Evolutionary conservation across 2,888 invertebrate species (phyloP).

Genomic region (Cephus sareptanus): DNA sequence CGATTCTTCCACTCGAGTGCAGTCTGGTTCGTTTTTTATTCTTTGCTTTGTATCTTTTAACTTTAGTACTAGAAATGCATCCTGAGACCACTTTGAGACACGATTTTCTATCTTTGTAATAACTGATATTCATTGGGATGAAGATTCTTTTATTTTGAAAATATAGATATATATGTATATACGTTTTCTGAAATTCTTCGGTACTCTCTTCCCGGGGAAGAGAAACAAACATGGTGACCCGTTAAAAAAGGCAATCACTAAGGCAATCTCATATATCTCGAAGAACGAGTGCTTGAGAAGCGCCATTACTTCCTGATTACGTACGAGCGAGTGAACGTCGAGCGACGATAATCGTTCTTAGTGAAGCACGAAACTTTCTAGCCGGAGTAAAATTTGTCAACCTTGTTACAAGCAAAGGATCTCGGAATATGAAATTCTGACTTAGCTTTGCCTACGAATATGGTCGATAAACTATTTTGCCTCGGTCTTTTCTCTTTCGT

Average conservation of each 20-base stretch:
- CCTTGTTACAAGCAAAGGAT: neutral
- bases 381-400: neutral
- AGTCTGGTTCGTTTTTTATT: neutral
- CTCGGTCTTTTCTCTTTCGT: neutral
- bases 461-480: neutral
- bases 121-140: neutral
- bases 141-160: neutral
- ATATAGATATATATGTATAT: no score
- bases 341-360: neutral
- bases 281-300: neutral
- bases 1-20: neutral
- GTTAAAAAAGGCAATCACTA: neutral
- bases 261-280: neutral
- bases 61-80: neutral
- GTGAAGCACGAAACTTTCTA: neutral
- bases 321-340: neutral
- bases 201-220: neutral
- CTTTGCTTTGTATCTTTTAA: neutral
- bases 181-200: neutral
- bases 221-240: neutral
- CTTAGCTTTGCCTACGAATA: neutral
- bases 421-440: neutral
- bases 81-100: neutral
- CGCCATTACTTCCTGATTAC: neutral
- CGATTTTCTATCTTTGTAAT: neutral